Evolutionary conservation across 2,797 vertebrate species (phyloP).

Genomic region (Sciurus carolinensis): DNA sequence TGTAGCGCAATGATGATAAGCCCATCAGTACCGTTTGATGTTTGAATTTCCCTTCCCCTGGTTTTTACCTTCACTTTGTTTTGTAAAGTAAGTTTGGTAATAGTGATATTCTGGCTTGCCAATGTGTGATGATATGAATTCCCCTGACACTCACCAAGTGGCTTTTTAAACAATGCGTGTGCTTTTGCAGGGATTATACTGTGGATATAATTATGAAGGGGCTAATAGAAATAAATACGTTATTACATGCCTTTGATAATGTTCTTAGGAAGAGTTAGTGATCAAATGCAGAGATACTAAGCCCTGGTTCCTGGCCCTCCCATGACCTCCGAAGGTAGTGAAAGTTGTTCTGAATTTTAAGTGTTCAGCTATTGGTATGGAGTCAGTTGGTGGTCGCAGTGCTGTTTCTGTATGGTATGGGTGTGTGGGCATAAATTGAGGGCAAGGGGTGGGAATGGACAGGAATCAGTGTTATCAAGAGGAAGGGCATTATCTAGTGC

Average conservation of each 20-base stretch:
- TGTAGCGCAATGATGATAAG: conserved; percentile 84
- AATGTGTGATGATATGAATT: conserved; percentile 77
- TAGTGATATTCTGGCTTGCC: conserved; percentile 81
- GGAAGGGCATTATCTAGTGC: neutral
- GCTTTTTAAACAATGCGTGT: conserved; percentile 74
- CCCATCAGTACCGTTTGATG: conserved; percentile 85
- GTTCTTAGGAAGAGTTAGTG: conserved; percentile 1
- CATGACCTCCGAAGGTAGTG: neutral
- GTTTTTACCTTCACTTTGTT: conserved; percentile 62
- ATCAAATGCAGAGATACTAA: conserved; percentile 36
- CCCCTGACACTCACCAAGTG: conserved; percentile 48
- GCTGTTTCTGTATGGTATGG: neutral
- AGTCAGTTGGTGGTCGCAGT: neutral
- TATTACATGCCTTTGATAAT: conserved; percentile 35
- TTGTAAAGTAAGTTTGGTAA: conserved; percentile 81
- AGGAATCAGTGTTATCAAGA: neutral
- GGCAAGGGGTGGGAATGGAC: neutral
- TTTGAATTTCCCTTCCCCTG: conserved; percentile 57
- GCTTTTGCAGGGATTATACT: conserved; percentile 74
- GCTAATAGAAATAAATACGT: conserved; percentile 48
- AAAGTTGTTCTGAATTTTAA: neutral
- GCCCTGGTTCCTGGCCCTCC: neutral
- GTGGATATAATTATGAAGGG: conserved; percentile 36
- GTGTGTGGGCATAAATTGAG: neutral
- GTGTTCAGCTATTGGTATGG: neutral